Evolutionary conservation across 2,888 invertebrate genomes (phyloP).

Genomic region (Carterocephalus palaemon): DNA sequence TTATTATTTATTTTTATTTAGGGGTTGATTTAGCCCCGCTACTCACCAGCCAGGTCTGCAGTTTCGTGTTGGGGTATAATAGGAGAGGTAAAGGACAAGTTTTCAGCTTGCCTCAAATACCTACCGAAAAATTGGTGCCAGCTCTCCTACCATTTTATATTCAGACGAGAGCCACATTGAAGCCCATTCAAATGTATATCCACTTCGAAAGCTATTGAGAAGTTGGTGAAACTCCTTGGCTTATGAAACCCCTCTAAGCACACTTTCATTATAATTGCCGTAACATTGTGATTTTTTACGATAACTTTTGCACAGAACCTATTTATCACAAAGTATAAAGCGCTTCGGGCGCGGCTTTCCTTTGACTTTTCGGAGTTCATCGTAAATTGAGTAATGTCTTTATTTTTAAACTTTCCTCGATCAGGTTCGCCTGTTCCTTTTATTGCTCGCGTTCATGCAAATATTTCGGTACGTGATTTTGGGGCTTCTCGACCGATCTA

Average conservation of each 20-base stretch:
- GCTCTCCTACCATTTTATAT: no score
- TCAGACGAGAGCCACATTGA: constrained; percentile 18
- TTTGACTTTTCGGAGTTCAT: constrained; percentile 25
- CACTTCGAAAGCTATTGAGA: constrained; percentile 19
- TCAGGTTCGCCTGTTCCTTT: constrained; percentile 17
- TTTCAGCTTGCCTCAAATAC: no score
- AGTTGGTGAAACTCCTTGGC: constrained; percentile 20
- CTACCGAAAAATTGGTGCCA: no score
- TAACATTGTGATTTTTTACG: constrained; percentile 25
- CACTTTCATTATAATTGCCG: constrained; percentile 25
- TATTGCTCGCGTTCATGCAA: constrained; percentile 21
- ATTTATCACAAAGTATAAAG: constrained; percentile 29
- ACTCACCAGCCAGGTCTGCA: no score
- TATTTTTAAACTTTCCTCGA: constrained; percentile 25
- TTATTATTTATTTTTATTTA: no score
- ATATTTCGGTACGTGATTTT: constrained; percentile 22
- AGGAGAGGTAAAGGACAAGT: no score
- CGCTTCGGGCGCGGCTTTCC: constrained; percentile 19
- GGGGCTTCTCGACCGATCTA: no score
- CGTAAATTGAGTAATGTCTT: constrained; percentile 25
- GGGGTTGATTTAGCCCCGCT: no score
- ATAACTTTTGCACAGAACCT: constrained; percentile 29
- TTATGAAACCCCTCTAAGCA: constrained; percentile 23
- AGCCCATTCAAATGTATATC: constrained; percentile 23
- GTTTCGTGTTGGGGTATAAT: no score